These are phyloP conservation scores for Tringa solitaria DNA, from an alignment of 2,113 vertebrate genomes.

Conservation along the genomic window DNA sequence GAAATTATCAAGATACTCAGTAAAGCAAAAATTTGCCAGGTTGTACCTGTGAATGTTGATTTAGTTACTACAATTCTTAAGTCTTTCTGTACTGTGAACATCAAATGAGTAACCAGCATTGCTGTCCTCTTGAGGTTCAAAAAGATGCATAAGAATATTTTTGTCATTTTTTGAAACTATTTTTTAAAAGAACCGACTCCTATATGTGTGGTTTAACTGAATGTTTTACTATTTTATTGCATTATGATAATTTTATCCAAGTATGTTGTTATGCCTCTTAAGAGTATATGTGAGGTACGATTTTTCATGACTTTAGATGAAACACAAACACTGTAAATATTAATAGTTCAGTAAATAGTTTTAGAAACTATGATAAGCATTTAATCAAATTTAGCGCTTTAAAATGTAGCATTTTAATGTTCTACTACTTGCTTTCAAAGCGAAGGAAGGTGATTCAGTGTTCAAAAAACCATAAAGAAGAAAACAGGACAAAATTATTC, in stretches of 20 bases:
- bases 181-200: fast-evolving
- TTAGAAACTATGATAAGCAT: neutral
- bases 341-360: neutral
- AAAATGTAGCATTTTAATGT: neutral
- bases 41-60: neutral
- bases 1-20: neutral
- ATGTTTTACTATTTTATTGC: neutral
- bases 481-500: neutral
- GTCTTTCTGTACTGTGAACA: neutral
- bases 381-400: neutral
- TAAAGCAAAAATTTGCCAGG: neutral
- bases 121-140: neutral
- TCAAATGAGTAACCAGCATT: neutral
- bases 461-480: neutral
- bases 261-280: neutral
- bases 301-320: neutral
- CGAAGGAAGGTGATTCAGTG: neutral
- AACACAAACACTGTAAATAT: neutral
- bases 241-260: neutral
- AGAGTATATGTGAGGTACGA: neutral
- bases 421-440: neutral
- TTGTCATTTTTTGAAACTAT: neutral
- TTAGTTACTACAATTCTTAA: constrained; percentile 6
- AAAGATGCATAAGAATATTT: neutral
- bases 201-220: neutral